Conservation (phyloP, 2,888 invertebrate species). For the Oscheius onirici region DNA sequence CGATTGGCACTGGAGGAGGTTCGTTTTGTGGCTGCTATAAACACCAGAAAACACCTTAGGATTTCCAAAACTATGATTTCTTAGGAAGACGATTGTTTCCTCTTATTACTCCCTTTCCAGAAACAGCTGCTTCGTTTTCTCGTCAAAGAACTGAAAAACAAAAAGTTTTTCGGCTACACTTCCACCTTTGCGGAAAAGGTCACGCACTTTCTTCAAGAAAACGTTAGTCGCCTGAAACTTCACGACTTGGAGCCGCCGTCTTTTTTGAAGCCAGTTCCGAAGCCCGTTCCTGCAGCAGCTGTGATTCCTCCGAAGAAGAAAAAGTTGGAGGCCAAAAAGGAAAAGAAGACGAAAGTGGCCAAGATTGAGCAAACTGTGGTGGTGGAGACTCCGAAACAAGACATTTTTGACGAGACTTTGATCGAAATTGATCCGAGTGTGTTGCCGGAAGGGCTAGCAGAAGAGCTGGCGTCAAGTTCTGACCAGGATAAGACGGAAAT, state of each 20-base stretch:
- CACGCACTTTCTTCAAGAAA: not conserved
- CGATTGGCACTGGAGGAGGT: not conserved
- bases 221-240: not conserved
- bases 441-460: not conserved
- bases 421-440: not conserved
- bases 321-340: not conserved
- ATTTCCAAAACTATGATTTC: not conserved
- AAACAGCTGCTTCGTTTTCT: too few species aligned
- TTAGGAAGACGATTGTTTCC: not conserved
- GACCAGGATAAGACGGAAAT: too few species aligned
- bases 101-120: not conserved
- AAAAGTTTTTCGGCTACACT: not conserved
- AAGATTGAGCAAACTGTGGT: not conserved
- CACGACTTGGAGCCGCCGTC: not conserved
- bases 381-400: not conserved
- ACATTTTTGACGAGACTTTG: not conserved
- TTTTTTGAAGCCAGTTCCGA: not conserved
- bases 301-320: not conserved
- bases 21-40: too few species aligned
- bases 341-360: not conserved
- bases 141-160: too few species aligned
- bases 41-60: too few species aligned
- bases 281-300: not conserved
- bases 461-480: too few species aligned
- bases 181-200: not conserved